A percentile compares a stretch with the other conserved stretches of the same genome.
These are phyloP conservation scores for Mellilla xanthometata DNA, from an alignment of 2,888 invertebrate genomes.

Conservation along the genomic window DNA sequence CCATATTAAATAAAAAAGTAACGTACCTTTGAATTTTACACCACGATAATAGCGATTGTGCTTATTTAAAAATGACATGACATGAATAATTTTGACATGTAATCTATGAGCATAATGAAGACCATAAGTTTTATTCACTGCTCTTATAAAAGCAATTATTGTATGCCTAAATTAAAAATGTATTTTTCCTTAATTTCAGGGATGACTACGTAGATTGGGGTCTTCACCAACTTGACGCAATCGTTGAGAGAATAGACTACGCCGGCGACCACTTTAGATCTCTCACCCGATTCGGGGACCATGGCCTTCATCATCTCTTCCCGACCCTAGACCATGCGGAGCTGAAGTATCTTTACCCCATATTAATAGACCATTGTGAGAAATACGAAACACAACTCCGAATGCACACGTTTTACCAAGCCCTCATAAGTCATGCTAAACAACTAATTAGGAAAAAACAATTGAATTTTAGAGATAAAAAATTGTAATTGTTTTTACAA, in stretches of 20 bases:
- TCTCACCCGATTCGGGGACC: constrained; percentile 69
- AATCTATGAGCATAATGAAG: no score
- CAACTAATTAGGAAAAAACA: constrained; percentile 39
- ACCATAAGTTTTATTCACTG: no score
- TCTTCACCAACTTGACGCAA: not conserved
- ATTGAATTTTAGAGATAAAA: not conserved
- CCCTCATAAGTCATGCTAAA: constrained; percentile 85
- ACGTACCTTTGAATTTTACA: no score
- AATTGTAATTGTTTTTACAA: no score
- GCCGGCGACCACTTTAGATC: not conserved
- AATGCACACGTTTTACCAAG: constrained; percentile 75
- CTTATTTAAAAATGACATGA: no score
- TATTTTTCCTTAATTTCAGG: not conserved
- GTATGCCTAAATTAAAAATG: not conserved
- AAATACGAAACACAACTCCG: constrained; percentile 52
- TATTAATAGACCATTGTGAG: constrained; percentile 46
- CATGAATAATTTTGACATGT: no score
- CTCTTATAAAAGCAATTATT: no score
- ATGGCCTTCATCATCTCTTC: constrained; percentile 89
- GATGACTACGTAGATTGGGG: constrained; percentile 81
- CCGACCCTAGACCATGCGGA: constrained; percentile 89
- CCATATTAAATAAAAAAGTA: no score
- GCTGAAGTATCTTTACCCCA: constrained; percentile 83
- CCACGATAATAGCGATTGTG: no score
- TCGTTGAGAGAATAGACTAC: constrained; percentile 1